Evolutionary conservation across 2,113 vertebrate species (phyloP), one percentile per base, ranked within the genome.

Genomic region (Rostratula benghalensis): DNA sequence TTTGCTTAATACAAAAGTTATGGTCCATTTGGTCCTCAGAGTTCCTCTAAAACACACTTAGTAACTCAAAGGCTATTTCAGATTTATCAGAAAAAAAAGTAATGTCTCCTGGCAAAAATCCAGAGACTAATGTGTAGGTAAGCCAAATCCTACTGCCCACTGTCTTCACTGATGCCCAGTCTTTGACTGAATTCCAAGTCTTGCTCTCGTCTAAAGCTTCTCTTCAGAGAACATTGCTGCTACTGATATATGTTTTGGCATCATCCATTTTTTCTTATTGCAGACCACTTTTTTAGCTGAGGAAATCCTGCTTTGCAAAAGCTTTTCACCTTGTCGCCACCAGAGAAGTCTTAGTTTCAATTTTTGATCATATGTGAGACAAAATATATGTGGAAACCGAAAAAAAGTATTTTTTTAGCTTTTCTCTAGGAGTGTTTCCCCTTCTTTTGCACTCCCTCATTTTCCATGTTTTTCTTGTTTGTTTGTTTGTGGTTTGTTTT

Each of bases 111-210:
- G 28, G 30, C 16, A 65, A 76, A 88, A 92, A 80, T 83, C 10
- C 76, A 84, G 61, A 50, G 20, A 27, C 12, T 65, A 8, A 3
- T 0, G 0, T 31, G 11, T 31, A 46, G 31, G 46, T 11, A 31
- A 83, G 30, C 45, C 54, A 76, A 61, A 31, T 65, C 39, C 27
- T 45, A 45, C 70, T 59, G 43, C 39, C 9, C 35, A 12, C 20
- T 84, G 23, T 60, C 33, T 35, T 81, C 27, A 30, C 13, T 53
- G 30, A 43, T 46, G 48, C 39, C 19, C 28, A 73, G 1, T 53
- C 48, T 81, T 81, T 24, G 56, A 41, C 15, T 0, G 4, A 92
- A 83, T 69, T 83, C 41, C 51, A 95, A 46, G 19, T 67, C 35
- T 51, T 59, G 37, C 12, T 90, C 7, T 80, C 18, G 68, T 31